Base-by-base conservation (phyloP, 2,888 invertebrate species). In the Belgica antarctica region DNA sequence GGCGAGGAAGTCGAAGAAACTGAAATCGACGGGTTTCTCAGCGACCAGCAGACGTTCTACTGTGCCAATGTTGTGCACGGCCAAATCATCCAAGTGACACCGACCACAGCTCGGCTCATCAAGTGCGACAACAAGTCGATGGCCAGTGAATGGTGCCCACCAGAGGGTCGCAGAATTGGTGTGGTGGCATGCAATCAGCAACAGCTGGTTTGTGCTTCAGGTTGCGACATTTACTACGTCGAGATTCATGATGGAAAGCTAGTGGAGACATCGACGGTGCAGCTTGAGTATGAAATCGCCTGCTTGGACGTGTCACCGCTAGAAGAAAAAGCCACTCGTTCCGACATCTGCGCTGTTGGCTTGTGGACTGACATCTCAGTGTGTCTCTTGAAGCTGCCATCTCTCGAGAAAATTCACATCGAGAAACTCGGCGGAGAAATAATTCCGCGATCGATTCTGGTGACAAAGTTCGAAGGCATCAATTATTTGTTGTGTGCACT, bases 1-100 rank as follows among this genome's bases (percentile, higher is more conserved):
- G 96, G 96, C 0, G 98, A 98, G 77, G 98, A 98, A 80, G 96
- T 98, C 0, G 98, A 99, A 78, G 98, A 99, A 80, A 96, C 95
- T 0, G 96, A 96, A 76, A 89, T 96, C 73, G 84, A 88, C 70
- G 97, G 97, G 0, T 95, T 98, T 77, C 86, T 93, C 25, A 88
- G 92, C 1, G 93, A 94, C 75, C 88, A 93, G 74, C 96, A 97
- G 79, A 96, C 98, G 0, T 93, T 97, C 77, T 94, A 87, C 77
- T 96, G 96, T 71, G 92, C 94, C 1, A 97, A 97, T 79, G 95
- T 96, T 5, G 86, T 85, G 31, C 83, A 88, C 75, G 87, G 91
- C 75, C 91, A 95, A 85, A 83, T 86, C 65, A 85, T 86, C 5
- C 85, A 86, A 79, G 83, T 92, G 3, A 92, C 92, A 0, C 87